A percentile compares a stretch with the other conserved stretches of the same genome.
Evolutionary conservation across 2,797 vertebrate genomes (phyloP).

Genomic region (Peromyscus aztecus): DNA sequence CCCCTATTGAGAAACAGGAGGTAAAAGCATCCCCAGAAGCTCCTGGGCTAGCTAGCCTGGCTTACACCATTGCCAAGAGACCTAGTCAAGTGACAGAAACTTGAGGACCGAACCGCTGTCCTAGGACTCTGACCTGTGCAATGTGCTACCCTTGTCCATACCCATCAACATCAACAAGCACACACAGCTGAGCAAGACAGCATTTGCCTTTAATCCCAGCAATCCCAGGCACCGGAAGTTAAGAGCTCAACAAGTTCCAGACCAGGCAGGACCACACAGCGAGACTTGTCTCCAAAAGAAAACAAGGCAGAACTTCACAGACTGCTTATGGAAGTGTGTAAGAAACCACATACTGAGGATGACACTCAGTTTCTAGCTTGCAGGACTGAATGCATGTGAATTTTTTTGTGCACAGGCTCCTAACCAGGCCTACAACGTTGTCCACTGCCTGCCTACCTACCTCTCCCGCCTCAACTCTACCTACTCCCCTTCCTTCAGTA

Average conservation of each 20-base stretch:
- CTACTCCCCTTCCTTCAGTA: neutral
- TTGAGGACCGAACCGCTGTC: neutral
- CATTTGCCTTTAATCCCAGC: neutral
- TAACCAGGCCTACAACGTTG: neutral
- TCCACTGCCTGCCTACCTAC: neutral
- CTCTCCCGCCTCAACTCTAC: neutral
- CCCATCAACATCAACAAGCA: neutral
- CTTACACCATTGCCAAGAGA: neutral
- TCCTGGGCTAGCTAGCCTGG: neutral
- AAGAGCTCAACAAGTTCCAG: neutral
- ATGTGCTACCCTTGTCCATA: neutral
- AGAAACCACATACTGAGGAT: neutral
- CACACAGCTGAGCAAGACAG: neutral
- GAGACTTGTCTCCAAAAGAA: neutral
- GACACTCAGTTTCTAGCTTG: neutral
- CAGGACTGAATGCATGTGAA: neutral
- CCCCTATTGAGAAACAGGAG: neutral
- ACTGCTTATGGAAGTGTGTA: neutral
- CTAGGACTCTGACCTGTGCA: neutral
- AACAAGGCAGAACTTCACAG: neutral
- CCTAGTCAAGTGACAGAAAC: neutral
- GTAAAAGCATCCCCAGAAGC: neutral
- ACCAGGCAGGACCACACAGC: neutral
- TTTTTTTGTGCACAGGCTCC: neutral
- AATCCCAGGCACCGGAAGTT: neutral